Conservation (phyloP, 2,797 vertebrate species). For the Salarias fasciatus region DNA sequence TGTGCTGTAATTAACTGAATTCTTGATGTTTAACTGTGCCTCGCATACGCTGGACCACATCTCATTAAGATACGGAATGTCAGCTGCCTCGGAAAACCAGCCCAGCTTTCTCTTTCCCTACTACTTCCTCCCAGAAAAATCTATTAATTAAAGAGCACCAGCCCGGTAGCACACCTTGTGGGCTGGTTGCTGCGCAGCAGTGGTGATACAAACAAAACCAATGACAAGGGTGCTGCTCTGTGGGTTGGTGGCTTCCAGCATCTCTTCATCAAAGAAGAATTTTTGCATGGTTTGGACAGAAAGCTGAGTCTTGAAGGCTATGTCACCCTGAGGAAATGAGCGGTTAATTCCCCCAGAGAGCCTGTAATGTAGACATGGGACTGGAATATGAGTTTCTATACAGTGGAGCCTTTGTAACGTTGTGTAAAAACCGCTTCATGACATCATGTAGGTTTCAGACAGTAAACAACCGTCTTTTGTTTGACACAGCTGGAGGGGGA, state of each 20-base stretch:
- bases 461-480: slow-evolving; percentile 58
- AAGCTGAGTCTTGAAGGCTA: slow-evolving; percentile 24
- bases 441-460: slow-evolving; percentile 58
- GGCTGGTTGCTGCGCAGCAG: slow-evolving; percentile 68
- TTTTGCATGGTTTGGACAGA: slow-evolving; percentile 46
- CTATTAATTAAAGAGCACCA: slow-evolving; percentile 30
- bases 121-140: slow-evolving; percentile 1
- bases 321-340: slow-evolving; percentile 53
- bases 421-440: slow-evolving; percentile 40
- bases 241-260: slow-evolving; percentile 30
- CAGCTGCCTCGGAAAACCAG: background rate
- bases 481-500: slow-evolving; percentile 21
- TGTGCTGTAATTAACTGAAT: slow-evolving; percentile 50
- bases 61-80: background rate
- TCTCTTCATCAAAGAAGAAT: slow-evolving; percentile 66
- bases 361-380: slow-evolving; percentile 26
- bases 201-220: slow-evolving; percentile 65
- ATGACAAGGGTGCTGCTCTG: slow-evolving; percentile 42
- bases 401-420: slow-evolving; percentile 60
- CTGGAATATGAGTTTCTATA: slow-evolving; percentile 38
- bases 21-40: slow-evolving; percentile 25
- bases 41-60: slow-evolving; percentile 29
- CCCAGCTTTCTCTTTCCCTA: background rate
- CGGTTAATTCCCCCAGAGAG: slow-evolving; percentile 40
- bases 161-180: slow-evolving; percentile 55